Conservation (phyloP, 1,140 invertebrate species). For the Gryllus bimaculatus region DNA sequence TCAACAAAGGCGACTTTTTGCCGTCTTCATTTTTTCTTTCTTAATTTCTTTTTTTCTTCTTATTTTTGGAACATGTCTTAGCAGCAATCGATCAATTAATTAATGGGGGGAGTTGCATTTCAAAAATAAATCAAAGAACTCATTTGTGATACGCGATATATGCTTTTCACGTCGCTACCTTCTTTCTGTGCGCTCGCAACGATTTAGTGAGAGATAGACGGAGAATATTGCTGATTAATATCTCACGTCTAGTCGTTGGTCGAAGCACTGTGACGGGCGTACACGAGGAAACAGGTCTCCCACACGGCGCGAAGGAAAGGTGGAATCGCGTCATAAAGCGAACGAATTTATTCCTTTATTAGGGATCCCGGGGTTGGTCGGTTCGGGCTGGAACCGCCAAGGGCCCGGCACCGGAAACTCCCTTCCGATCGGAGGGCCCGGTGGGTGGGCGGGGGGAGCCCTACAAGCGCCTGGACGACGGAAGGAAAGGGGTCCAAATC, state of each 20-base stretch:
- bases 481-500: not conserved
- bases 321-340: not conserved
- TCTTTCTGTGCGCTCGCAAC: not conserved
- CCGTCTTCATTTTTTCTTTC: not conserved
- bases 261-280: not conserved
- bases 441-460: not conserved
- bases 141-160: not conserved
- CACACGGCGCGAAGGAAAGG: not conserved
- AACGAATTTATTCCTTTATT: not conserved
- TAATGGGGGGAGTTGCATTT: not conserved
- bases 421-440: no score
- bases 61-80: not conserved
- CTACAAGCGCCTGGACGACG: not conserved
- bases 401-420: not conserved
- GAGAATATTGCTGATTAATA: not conserved
- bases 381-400: not conserved
- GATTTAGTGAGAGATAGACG: not conserved
- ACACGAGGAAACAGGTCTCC: not conserved
- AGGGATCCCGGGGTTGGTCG: not conserved
- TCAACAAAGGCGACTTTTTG: not conserved
- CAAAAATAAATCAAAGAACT: not conserved
- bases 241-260: not conserved
- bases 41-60: not conserved
- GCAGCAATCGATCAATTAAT: not conserved
- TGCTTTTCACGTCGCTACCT: not conserved